Conservation (phyloP, 1,140 invertebrate species). For the Hermatobates lingyangjiaoensis region DNA sequence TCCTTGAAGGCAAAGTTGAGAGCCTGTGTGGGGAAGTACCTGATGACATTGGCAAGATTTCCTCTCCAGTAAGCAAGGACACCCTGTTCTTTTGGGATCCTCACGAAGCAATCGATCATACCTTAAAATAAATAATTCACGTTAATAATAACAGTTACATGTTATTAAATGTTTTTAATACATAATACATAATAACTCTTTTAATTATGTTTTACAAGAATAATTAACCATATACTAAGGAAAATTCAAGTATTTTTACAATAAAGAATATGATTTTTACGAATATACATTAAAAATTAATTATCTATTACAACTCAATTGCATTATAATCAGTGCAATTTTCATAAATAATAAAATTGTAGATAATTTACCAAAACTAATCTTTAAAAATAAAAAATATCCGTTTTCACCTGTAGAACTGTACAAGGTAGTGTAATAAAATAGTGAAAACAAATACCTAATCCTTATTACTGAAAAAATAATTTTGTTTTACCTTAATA, state of each 20-base stretch:
- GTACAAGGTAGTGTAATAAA: too few species aligned
- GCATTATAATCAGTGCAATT: too few species aligned
- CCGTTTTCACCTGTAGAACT: too few species aligned
- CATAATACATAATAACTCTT: not conserved
- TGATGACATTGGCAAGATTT: slow-evolving; percentile 80
- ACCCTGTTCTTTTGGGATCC: slow-evolving; percentile 74
- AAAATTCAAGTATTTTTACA: not conserved
- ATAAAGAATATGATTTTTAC: not conserved
- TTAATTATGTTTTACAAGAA: not conserved
- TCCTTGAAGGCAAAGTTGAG: slow-evolving; percentile 94
- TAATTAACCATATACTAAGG: not conserved
- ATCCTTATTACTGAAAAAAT: too few species aligned
- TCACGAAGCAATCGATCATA: slow-evolving; percentile 68
- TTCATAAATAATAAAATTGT: too few species aligned
- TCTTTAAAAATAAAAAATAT: too few species aligned
- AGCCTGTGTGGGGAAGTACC: slow-evolving; percentile 89
- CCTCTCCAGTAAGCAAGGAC: slow-evolving; percentile 77
- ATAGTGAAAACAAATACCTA: too few species aligned
- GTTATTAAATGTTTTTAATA: not conserved
- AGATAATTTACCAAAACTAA: too few species aligned
- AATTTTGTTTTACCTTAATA: too few species aligned
- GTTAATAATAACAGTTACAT: too few species aligned
- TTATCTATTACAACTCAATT: not conserved
- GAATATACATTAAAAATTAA: not conserved
- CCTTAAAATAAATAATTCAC: slow-evolving; percentile 30